Base-by-base conservation (phyloP, 2,113 vertebrate species). In the Scomber japonicus region DNA sequence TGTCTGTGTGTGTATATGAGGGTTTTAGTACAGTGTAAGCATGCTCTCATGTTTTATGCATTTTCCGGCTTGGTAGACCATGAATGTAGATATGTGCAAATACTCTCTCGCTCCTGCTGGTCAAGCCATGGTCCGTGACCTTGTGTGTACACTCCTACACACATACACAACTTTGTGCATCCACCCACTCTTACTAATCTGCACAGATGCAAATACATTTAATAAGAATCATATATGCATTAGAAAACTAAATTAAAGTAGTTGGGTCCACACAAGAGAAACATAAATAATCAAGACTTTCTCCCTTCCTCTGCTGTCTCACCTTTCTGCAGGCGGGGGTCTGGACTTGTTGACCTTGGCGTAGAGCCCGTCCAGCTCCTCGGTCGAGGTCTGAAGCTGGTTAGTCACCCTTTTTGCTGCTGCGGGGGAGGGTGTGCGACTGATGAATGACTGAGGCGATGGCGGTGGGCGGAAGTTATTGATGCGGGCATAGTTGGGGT, bases 401-500 rank as follows among this genome's bases (percentile, higher is more conserved):
- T 92, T 92, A 3, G 84, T 50, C 2, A 46, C 75, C 11, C 12
- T 65, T 1, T 19, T 0, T 1, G 54, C 65, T 0, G 72, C 89
- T 63, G 91, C 94, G 1, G 93, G 96, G 91, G 80, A 96, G 89
- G 17, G 96, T 5, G 95, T 84, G 50, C 81, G 90, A 1, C 67
- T 88, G 3, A 88, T 73, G 2, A 96, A 94, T 84, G 65, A 11
- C 65, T 71, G 56, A 86, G 96, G 72, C 82, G 96, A 27, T 83
- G 89, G 95, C 0, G 89, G 88, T 24, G 96, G 96, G 77, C 95
- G 94, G 93, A 98, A 98, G 85, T 96, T 94, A 92, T 93, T 96
- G 81, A 99, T 97, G 88, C 95, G 95, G 71, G 97, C 97, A 3
- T 98, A 99, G 95, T 97, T 97, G 19, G 97, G 97, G 91, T 98